A percentile compares a stretch with the other conserved stretches of the same genome.
These are phyloP conservation scores for Polydrusus tereticollis DNA, from an alignment of 2,888 invertebrate genomes.

Conservation along the genomic window DNA sequence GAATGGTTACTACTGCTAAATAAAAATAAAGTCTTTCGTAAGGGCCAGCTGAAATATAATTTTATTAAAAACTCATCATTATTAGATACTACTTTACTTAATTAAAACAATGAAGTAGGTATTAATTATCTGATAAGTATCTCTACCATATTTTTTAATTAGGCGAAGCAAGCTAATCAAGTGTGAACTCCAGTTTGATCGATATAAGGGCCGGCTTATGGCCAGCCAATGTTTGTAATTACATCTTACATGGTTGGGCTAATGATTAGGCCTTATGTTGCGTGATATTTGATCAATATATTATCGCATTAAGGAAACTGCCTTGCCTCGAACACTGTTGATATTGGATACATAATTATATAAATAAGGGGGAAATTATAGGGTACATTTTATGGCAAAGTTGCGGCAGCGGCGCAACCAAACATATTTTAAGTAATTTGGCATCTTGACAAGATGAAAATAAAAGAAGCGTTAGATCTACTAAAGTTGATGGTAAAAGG, in stretches of 20 bases:
- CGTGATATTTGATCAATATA: constrained; percentile 27
- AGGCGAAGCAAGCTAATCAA: not conserved
- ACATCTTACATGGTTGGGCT: not conserved
- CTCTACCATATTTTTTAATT: not conserved
- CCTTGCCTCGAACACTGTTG: not conserved
- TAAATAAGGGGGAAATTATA: not conserved
- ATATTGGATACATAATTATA: not conserved
- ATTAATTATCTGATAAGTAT: not conserved
- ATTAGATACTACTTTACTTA: too few species aligned
- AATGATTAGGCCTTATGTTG: constrained; percentile 9
- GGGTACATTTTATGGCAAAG: not conserved
- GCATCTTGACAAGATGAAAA: too few species aligned
- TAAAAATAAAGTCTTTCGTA: too few species aligned
- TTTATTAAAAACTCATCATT: too few species aligned
- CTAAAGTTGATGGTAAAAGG: too few species aligned
- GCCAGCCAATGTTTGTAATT: constrained; percentile 9
- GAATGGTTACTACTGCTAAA: too few species aligned
- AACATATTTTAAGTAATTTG: too few species aligned
- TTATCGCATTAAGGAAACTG: constrained; percentile 5
- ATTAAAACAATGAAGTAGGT: not conserved
- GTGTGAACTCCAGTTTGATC: constrained; percentile 6
- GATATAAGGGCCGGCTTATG: not conserved
- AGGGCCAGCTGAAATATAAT: too few species aligned
- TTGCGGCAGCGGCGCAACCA: too few species aligned
- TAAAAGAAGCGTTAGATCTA: too few species aligned